Evolutionary conservation across 2,113 vertebrate genomes (phyloP).

Genomic region (Naja naja): DNA sequence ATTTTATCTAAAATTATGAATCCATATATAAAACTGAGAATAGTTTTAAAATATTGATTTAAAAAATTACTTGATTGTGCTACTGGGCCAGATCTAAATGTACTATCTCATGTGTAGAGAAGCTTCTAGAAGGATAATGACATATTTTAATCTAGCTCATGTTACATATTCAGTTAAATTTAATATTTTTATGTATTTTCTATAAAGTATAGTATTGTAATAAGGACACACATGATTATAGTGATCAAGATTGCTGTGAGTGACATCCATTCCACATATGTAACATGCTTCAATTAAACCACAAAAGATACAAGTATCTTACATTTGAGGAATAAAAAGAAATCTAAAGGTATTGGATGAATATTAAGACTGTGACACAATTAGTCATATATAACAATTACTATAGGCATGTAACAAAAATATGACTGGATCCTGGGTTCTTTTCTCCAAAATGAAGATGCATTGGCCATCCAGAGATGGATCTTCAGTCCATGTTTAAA

Average conservation of each 20-base stretch:
- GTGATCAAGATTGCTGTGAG: neutral
- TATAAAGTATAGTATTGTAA: neutral
- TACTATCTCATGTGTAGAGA: neutral
- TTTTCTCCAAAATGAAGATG: neutral
- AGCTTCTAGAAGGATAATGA: neutral
- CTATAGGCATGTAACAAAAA: neutral
- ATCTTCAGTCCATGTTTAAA: neutral
- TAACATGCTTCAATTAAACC: neutral
- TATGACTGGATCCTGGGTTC: neutral
- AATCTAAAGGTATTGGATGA: neutral
- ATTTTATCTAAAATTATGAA: neutral
- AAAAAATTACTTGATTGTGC: neutral
- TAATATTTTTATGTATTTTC: neutral
- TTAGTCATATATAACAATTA: neutral
- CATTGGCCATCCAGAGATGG: neutral
- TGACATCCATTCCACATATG: neutral
- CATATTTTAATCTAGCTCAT: neutral
- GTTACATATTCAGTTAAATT: neutral
- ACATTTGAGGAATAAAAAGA: neutral
- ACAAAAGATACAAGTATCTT: neutral
- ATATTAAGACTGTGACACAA: neutral
- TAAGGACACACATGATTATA: neutral
- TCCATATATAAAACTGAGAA: neutral
- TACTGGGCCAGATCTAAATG: too few species aligned
- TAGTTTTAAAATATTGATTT: neutral